These are phyloP conservation scores for Prenolepis imparis DNA, from an alignment of 2,888 invertebrate species.

Conservation along the genomic window DNA sequence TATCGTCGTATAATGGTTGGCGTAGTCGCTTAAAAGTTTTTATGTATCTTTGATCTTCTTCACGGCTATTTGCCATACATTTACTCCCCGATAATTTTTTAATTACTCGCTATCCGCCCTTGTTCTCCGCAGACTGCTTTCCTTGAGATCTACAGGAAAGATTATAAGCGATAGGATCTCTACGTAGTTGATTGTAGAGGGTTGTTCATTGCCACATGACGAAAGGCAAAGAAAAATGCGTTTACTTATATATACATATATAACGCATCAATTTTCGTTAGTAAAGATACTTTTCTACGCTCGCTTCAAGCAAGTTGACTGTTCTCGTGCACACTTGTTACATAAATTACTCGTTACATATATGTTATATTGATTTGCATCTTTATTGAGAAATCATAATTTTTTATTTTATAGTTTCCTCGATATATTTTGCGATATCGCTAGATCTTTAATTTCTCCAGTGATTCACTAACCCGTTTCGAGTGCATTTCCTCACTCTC, in stretches of 20 bases:
- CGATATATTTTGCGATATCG: neutral
- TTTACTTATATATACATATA: neutral
- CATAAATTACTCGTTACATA: neutral
- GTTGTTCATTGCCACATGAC: neutral
- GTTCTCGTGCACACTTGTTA: neutral
- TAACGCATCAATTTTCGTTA: neutral
- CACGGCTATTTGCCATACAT: conserved; percentile 30
- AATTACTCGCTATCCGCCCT: conserved; percentile 46
- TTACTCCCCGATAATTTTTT: conserved; percentile 54
- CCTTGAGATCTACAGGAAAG: neutral
- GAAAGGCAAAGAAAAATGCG: neutral
- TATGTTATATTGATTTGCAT: neutral
- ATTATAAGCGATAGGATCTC: conserved; percentile 36
- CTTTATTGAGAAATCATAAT: neutral
- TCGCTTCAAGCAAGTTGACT: neutral
- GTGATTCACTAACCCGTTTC: conserved; percentile 23
- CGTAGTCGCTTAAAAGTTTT: conserved; percentile 17
- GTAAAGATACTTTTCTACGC: neutral
- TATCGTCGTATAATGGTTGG: neutral
- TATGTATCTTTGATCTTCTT: conserved; percentile 31
- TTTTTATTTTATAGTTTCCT: neutral
- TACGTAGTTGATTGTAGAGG: conserved; percentile 7
- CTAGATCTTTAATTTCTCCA: conserved; percentile 25
- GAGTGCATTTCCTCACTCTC: conserved; percentile 41
- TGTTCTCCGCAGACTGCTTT: neutral